Percentiles rank a stretch among this genome's conserved stretches.
Conservation (phyloP, 2,797 vertebrate species). For the Pangasius mekongensis region DNA sequence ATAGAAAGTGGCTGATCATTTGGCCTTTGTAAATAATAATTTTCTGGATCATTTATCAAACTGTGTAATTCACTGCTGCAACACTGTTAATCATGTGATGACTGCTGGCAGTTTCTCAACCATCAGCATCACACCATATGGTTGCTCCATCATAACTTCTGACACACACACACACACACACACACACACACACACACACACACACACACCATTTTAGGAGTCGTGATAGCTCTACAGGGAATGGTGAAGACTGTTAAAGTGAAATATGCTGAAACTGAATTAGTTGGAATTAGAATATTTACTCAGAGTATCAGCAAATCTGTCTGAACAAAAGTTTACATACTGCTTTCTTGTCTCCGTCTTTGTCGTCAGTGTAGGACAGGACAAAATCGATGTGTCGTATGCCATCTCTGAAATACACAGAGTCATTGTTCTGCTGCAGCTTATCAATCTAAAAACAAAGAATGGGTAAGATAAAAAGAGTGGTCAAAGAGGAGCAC, state of each 20-base stretch:
- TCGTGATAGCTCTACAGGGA: neutral
- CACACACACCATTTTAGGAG: neutral
- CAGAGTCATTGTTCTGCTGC: conserved; percentile 73
- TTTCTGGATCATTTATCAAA: neutral
- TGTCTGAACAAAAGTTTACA: neutral
- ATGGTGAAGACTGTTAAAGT: neutral
- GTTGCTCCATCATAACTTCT: neutral
- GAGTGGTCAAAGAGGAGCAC: neutral
- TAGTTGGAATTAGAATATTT: neutral
- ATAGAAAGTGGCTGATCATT: neutral
- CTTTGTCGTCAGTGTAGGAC: conserved; percentile 79
- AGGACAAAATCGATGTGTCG: conserved; percentile 80
- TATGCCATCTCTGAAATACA: conserved; percentile 79
- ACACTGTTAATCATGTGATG: neutral
- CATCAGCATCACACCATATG: neutral
- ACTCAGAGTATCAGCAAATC: neutral
- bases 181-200: neutral
- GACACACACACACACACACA: neutral
- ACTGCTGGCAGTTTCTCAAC: conserved; percentile 6
- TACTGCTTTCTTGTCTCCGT: conserved; percentile 78
- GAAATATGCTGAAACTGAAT: neutral
- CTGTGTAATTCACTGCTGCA: neutral
- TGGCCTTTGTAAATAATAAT: neutral
- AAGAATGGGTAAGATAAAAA: neutral
- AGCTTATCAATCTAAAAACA: conserved; percentile 69